These are phyloP conservation scores for Hyles lineata DNA, from an alignment of 2,888 invertebrate genomes.

Conservation along the genomic window DNA sequence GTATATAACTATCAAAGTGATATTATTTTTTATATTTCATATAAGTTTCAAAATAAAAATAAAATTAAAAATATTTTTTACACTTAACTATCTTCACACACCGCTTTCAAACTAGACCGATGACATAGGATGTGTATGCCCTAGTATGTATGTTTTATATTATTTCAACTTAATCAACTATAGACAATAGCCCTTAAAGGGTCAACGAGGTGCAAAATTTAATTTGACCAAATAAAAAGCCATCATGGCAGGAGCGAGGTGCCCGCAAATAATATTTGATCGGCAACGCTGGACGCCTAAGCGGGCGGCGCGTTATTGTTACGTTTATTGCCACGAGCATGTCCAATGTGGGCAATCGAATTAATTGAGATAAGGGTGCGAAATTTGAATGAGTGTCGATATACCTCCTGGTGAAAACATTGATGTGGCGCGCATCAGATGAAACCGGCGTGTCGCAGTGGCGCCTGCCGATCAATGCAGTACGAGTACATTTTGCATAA, in stretches of 20 bases:
- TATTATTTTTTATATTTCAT: too few relatives aligned
- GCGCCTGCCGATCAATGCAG: slow-evolving; percentile 68
- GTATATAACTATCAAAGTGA: too few relatives aligned
- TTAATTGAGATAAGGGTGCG: slow-evolving; percentile 52
- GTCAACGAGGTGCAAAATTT: neutral
- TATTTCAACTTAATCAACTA: neutral
- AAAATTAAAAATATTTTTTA: too few relatives aligned
- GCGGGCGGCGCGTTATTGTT: slow-evolving; percentile 53
- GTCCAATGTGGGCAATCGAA: slow-evolving; percentile 54
- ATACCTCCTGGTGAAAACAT: slow-evolving; percentile 53
- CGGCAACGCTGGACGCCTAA: slow-evolving; percentile 22
- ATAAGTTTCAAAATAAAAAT: too few relatives aligned
- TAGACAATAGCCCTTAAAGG: neutral
- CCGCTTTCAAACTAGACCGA: too few relatives aligned
- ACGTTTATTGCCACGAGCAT: slow-evolving; percentile 57
- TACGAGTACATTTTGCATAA: slow-evolving; percentile 80
- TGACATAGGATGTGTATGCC: too few relatives aligned
- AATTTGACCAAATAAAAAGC: slow-evolving; percentile 27
- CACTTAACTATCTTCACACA: too few relatives aligned
- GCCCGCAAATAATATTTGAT: slow-evolving; percentile 29
- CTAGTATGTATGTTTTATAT: neutral
- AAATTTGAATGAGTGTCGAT: slow-evolving; percentile 55
- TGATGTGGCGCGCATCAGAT: slow-evolving; percentile 53
- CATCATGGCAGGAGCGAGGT: slow-evolving; percentile 26
- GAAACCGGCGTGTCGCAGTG: slow-evolving; percentile 53